Evolutionary conservation across 2,797 vertebrate species (phyloP).

Genomic region (Acipenser ruthenus): DNA sequence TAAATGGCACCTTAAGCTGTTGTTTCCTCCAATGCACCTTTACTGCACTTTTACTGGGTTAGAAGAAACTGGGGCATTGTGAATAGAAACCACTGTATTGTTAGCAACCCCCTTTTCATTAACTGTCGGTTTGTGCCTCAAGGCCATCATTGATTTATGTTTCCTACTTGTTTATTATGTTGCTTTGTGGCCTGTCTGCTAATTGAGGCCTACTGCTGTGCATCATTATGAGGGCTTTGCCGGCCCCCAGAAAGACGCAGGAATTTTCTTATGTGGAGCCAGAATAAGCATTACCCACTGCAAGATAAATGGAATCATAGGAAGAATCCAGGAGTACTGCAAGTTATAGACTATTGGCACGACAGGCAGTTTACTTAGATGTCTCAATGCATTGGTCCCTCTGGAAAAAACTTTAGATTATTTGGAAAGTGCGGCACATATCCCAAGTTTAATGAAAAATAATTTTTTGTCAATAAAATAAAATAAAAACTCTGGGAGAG

Average conservation of each 20-base stretch:
- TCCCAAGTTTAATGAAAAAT: too few species aligned
- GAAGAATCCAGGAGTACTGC: neutral
- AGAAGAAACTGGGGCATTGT: too few species aligned
- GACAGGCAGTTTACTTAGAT: neutral
- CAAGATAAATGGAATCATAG: neutral
- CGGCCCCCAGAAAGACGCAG: neutral
- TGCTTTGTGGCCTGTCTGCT: neutral
- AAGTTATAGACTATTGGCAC: neutral
- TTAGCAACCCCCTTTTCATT: neutral
- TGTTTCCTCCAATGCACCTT: too few species aligned
- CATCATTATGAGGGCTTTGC: neutral
- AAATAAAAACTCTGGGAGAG: too few species aligned
- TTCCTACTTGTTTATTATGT: constrained; percentile 1
- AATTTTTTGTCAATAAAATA: too few species aligned
- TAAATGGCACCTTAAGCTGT: too few species aligned
- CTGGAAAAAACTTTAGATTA: neutral
- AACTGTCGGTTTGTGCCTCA: neutral
- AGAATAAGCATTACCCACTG: neutral
- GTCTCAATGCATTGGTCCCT: neutral
- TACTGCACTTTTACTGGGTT: too few species aligned
- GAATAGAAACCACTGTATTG: too few species aligned
- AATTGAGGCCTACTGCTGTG: neutral
- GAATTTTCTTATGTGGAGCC: neutral
- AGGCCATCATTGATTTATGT: neutral
- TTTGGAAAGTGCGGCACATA: too few species aligned